Conservation (phyloP, 2,113 vertebrate genomes). For the Halcyon senegalensis region DNA sequence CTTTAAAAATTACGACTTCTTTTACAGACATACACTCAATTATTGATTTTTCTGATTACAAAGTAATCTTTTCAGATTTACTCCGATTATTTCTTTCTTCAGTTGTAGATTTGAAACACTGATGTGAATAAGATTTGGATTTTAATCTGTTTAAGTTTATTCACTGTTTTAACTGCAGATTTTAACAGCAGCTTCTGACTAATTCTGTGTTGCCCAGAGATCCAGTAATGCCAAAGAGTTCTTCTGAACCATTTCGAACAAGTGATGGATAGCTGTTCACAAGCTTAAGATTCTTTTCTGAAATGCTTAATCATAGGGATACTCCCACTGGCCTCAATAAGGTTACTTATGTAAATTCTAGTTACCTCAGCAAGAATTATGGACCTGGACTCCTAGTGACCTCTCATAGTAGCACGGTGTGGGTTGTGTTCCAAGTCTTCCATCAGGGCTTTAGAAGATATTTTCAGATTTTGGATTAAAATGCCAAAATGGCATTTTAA, state of each 20-base stretch:
- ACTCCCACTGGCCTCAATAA: not conserved
- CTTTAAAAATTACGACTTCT: not conserved
- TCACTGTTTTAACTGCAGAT: not conserved
- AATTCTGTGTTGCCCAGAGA: not conserved
- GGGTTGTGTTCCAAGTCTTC: slow-evolving; percentile 31
- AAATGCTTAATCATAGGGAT: not conserved
- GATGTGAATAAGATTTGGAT: not conserved
- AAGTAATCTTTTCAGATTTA: not conserved
- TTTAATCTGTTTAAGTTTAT: not conserved
- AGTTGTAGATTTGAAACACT: not conserved
- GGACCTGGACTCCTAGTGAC: not conserved
- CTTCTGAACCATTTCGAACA: not conserved
- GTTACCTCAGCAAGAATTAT: slow-evolving; percentile 29
- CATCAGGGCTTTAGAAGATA: slow-evolving; percentile 43
- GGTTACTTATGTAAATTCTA: slow-evolving; percentile 38
- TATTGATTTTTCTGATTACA: not conserved
- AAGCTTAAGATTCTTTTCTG: not conserved
- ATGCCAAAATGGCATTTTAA: slow-evolving; percentile 50
- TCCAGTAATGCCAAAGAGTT: not conserved
- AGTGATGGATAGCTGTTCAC: not conserved
- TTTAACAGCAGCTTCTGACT: not conserved
- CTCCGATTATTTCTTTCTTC: not conserved
- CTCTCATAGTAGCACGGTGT: slow-evolving; percentile 28
- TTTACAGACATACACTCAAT: not conserved
- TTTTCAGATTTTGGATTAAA: slow-evolving; percentile 66